These are phyloP conservation scores for Campylorhamphus procurvoides DNA, from an alignment of 2,113 vertebrate genomes.

Conservation along the genomic window DNA sequence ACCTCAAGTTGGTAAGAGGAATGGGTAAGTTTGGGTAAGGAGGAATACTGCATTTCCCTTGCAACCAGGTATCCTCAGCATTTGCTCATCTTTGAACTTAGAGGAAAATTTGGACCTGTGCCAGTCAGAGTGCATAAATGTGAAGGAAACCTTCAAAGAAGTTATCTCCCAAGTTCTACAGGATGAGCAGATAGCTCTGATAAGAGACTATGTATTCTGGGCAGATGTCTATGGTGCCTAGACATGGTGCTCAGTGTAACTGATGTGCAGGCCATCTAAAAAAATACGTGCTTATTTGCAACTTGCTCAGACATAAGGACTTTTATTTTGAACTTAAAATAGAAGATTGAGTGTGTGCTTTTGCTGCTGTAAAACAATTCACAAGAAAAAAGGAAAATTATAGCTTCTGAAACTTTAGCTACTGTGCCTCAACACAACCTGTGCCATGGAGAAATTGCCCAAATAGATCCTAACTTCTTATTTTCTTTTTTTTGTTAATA, in stretches of 20 bases:
- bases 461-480: neutral
- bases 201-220: neutral
- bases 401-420: neutral
- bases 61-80: neutral
- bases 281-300: neutral
- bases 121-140: accelerated
- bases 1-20: neutral
- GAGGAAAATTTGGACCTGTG: neutral
- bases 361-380: neutral
- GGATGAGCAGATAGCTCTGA: neutral
- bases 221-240: neutral
- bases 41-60: neutral
- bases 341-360: neutral
- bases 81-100: neutral
- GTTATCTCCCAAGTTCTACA: neutral
- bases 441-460: neutral
- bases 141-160: neutral
- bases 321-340: neutral
- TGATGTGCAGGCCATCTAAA: neutral
- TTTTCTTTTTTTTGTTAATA: neutral
- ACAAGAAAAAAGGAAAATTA: neutral
- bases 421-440: neutral
- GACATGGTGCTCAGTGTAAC: neutral
- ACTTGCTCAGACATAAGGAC: neutral
- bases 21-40: neutral